These are phyloP conservation scores for Leptobrachium ailaonicum DNA, from an alignment of 2,113 vertebrate species.

Conservation along the genomic window DNA sequence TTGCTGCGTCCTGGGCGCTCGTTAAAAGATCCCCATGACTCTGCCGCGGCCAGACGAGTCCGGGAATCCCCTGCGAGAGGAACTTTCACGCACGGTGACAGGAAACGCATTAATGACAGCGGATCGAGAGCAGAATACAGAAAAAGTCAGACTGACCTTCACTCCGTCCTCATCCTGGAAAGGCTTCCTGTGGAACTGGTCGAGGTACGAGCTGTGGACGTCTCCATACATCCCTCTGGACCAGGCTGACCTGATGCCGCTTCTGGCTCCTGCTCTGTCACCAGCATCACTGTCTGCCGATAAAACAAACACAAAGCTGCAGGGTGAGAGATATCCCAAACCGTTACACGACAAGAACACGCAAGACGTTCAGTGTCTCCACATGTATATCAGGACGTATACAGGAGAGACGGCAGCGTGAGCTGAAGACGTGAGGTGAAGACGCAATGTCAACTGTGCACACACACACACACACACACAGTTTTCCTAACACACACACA, in stretches of 20 bases:
- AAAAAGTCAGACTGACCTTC: slow-evolving; percentile 9
- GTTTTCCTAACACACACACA: too few relatives aligned
- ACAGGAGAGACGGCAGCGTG: too few relatives aligned
- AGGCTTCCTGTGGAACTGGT: background rate
- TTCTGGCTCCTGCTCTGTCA: background rate
- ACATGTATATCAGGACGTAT: too few relatives aligned
- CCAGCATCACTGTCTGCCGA: background rate
- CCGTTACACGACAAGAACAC: too few relatives aligned
- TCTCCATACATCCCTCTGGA: background rate
- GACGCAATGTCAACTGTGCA: too few relatives aligned
- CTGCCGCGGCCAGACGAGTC: background rate
- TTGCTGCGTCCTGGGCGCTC: background rate
- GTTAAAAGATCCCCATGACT: background rate
- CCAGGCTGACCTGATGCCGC: background rate
- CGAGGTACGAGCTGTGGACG: background rate
- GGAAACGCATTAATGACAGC: background rate
- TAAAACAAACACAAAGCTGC: background rate
- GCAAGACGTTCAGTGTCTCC: too few relatives aligned
- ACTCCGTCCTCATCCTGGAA: background rate
- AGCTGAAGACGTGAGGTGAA: too few relatives aligned
- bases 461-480: too few relatives aligned
- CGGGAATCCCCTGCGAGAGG: background rate
- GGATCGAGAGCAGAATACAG: background rate
- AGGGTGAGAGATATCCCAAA: background rate
- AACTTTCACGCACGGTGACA: background rate